phyloP scores from a whole-genome alignment of 2,888 invertebrate genomes.

The Idaea aversata region DNA sequence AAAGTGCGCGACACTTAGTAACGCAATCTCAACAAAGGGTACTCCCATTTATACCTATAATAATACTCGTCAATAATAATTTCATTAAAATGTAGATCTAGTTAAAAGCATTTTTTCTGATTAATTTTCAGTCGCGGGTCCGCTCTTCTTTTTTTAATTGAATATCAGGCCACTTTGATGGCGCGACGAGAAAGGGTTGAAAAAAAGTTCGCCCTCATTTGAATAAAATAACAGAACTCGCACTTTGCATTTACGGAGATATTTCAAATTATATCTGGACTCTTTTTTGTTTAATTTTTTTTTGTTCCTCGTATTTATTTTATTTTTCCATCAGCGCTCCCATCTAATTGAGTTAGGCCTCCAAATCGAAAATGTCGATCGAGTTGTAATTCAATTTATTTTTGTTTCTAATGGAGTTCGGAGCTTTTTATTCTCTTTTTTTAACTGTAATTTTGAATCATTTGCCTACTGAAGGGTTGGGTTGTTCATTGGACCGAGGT shows the following conservation, averaged over 20 bases:
- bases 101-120: slow-evolving; percentile 81
- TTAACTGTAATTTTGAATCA: slow-evolving; percentile 71
- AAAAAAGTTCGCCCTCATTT: slow-evolving; percentile 79
- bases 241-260: slow-evolving; percentile 81
- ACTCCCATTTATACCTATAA: slow-evolving; percentile 58
- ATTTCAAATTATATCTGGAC: slow-evolving; percentile 81
- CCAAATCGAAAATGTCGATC: slow-evolving; percentile 80
- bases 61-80: slow-evolving; percentile 80
- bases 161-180: slow-evolving; percentile 81
- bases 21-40: slow-evolving; percentile 65
- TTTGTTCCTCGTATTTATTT: slow-evolving; percentile 77
- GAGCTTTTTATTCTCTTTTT: slow-evolving; percentile 64
- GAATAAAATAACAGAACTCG: slow-evolving; percentile 81
- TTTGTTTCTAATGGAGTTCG: slow-evolving; percentile 80
- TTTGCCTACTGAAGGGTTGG: slow-evolving; percentile 61
- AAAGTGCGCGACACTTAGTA: slow-evolving; percentile 37
- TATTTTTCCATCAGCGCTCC: slow-evolving; percentile 79
- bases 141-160: slow-evolving; percentile 79
- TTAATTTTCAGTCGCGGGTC: slow-evolving; percentile 78
- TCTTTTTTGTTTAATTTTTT: slow-evolving; percentile 76
- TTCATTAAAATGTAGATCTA: slow-evolving; percentile 81
- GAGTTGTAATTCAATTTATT: slow-evolving; percentile 80
- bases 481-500: slow-evolving; percentile 44
- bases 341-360: slow-evolving; percentile 79
- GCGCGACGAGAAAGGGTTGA: slow-evolving; percentile 75